Evolutionary conservation across 2,888 invertebrate genomes (phyloP).

Genomic region (Dryococelus australis): DNA sequence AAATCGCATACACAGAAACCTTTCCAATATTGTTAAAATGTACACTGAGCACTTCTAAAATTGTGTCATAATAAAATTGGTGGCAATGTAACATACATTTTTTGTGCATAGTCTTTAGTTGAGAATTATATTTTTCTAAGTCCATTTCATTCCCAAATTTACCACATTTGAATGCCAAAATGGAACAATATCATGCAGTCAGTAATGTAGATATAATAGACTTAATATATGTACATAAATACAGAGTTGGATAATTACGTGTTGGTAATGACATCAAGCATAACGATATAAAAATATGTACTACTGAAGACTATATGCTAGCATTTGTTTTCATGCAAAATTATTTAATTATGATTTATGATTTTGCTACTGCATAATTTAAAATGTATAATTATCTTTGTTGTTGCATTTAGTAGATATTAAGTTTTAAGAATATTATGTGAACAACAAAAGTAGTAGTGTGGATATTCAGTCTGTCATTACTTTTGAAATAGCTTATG

Average conservation of each 20-base stretch:
- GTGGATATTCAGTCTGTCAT: neutral
- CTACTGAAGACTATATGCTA: neutral
- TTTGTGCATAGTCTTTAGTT: neutral
- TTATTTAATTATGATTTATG: neutral
- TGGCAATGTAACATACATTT: no score
- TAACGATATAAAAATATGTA: constrained; percentile 1
- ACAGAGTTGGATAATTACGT: neutral
- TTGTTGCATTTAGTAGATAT: neutral
- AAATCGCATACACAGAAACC: neutral
- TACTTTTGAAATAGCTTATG: neutral
- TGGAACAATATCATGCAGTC: neutral
- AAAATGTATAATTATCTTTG: neutral
- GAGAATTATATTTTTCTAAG: neutral
- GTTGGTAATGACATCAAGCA: neutral
- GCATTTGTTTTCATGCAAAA: constrained; percentile 4
- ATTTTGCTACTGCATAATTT: neutral
- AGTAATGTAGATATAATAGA: neutral
- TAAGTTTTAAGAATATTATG: neutral
- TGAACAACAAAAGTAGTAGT: neutral
- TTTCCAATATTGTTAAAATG: neutral
- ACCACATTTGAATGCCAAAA: neutral
- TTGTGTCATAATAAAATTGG: no score
- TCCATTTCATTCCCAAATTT: neutral
- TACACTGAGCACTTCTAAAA: neutral
- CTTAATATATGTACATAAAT: neutral